Base-by-base conservation (phyloP, 2,113 vertebrate genomes). In the rabbit (Oryctolagus cuniculus) region DNA sequence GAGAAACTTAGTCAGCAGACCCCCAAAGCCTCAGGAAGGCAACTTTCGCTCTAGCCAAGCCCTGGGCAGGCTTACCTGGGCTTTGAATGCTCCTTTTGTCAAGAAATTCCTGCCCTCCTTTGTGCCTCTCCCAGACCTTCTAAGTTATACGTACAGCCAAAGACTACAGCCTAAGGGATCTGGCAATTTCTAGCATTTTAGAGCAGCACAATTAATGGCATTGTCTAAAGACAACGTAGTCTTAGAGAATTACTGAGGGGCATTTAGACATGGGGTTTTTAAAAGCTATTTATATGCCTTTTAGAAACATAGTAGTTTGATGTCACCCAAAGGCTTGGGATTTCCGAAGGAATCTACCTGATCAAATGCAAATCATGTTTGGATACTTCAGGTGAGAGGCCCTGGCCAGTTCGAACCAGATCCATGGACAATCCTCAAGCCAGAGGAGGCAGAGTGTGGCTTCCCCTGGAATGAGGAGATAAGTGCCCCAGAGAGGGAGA, bases 121-220 rank as follows among this genome's bases (percentile, higher is more conserved):
- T 89, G 85, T 53, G 51, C 31, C 53, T 93, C 69, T 92, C 61
- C 29, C n/a, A 85, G 38, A 51, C 44, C 24, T 83, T 79, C 61
- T 83, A 88, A 88, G 25, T 85, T 75, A n/a, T 51, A 87, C 87
- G 96, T 89, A 83, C 19, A 93, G 81, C 6, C 27, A 44, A 66
- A 44, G 22, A 61, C 15, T 93, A 73, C 13, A 10, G 12, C 79
- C 83, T 94, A 22, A 66, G 49, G 84, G 6, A 74, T 80, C 29
- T 88, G 72, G 55, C 7, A 17, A n/a, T 36, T 70, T 51, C 55
- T 90, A 70, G 69, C 17, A 64, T 96, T 93, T 96, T 83, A 86
- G 31, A 64, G 11, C 5, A 92, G 49, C 70, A 95, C 58, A 93
- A 93, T 92, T 91, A 94, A 92, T 84, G 27, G 51, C 75, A 61